Evolutionary conservation across 2,113 vertebrate species (phyloP), one percentile per base, ranked within the genome.

Genomic region (Forbesichthys agassizii): DNA sequence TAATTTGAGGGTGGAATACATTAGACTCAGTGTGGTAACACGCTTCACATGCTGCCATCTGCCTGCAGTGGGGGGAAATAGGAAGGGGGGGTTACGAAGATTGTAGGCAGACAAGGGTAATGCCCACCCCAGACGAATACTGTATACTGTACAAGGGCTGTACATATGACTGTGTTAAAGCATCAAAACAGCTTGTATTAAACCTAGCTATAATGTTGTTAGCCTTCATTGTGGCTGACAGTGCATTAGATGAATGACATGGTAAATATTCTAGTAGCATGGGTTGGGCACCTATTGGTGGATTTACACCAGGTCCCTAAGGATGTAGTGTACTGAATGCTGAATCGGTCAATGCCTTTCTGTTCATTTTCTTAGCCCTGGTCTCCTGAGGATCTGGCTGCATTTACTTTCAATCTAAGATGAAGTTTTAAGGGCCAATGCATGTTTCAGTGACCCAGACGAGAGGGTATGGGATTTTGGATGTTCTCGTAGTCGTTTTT

Each of bases 1-100:
- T 90, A 90, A 92, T 92, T 89, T 89, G 78, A 89, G 82, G 86
- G 87, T 71, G 84, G 87, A 85, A 89, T 88, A 86, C 86, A 92
- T 91, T 85, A 90, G 81, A 89, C 68, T 71, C 61, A 72, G 79
- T 73, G 74, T 65, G 33, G 65, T 84, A 86, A 90, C 81, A 88
- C 78, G 87, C 88, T 86, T 90, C 85, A 90, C 86, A 84, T 78
- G 70, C 75, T 69, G 82, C 92, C 90, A 92, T 90, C 90, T 90
- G 88, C 82, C 80, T 85, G 78, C 68, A 80, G 83, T 68, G 84
- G 84, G 81, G 79, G 85, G 27, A 27, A 27, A 27, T 27, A 2
- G 83, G 86, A 84, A 14, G 64, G 64, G 42, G 13, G 61, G 79
- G 82, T 61, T 64, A 64, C 49, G 71, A 86, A 74, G 85, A 87